Conservation (phyloP, 2,797 vertebrate genomes). For the Ptychobarbus kaznakovi region DNA sequence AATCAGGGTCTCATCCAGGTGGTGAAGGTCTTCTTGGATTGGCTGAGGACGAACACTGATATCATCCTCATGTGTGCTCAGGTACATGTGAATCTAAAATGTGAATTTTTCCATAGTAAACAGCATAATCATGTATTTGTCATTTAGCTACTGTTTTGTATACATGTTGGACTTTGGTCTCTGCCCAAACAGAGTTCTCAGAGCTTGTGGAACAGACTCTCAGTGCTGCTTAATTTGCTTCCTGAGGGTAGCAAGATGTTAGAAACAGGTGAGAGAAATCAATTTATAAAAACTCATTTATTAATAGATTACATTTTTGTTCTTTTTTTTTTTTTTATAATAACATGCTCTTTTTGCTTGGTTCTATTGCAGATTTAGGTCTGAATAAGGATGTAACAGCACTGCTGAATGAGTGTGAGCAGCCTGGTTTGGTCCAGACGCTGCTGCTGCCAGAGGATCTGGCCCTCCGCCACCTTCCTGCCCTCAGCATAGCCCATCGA, state of each 20-base stretch:
- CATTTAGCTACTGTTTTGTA: neutral
- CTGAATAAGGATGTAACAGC: conserved; percentile 82
- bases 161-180: neutral
- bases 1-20: conserved; percentile 90
- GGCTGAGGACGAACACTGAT: conserved; percentile 95
- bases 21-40: conserved; percentile 95
- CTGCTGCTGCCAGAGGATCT: conserved; percentile 92
- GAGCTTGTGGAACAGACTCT: conserved; percentile 96
- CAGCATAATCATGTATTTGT: neutral
- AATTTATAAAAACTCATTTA: neutral
- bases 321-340: neutral
- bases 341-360: neutral
- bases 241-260: conserved; percentile 90
- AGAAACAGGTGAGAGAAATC: conserved; percentile 84
- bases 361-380: conserved; percentile 71
- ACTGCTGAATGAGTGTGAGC: conserved; percentile 83
- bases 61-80: conserved; percentile 96
- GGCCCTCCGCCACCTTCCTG: conserved; percentile 89
- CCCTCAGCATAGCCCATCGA: conserved; percentile 86
- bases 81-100: conserved; percentile 70
- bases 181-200: conserved; percentile 87
- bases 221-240: conserved; percentile 93
- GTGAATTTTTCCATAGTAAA: neutral
- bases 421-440: conserved; percentile 80
- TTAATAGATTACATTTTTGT: too few relatives aligned